Base-by-base conservation (phyloP, 2,113 vertebrate genomes). In the Hemicordylus capensis region DNA sequence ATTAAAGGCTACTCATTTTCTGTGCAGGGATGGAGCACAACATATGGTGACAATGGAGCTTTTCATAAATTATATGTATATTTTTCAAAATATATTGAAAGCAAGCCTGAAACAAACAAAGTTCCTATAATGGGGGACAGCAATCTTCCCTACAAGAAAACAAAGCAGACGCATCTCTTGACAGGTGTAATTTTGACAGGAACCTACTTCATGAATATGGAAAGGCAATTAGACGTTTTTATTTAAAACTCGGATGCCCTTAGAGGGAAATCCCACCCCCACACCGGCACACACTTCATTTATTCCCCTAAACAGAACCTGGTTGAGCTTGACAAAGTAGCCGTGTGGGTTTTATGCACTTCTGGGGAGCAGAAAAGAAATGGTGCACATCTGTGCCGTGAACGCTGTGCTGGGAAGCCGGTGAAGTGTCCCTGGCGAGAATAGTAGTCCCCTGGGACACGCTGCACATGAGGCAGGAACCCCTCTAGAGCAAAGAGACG, bases 81-180 rank as follows among this genome's bases (percentile, higher is more conserved):
- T 0, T 79, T 87, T 83, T 67, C 42, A n/a, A 76, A 67, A 67
- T 84, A 4, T 72, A 59, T 75, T 69, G 26, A 11, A n/a, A 76
- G 54, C 42, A 3, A 72, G 7, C n/a, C 51, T 70, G 66, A 34
- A 88, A 75, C 76, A 28, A 63, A 0, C 4, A 0, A 0, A 48
- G 31, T 85, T 59, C 72, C 77, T 72, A 59, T 51, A 76, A 89
- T 78, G 84, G 87, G 72, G 86, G 85, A 69, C 63, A 66, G 70
- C 79, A 91, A 85, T 84, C 83, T 89, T 83, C 80, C 85, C 76
- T 85, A 75, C 80, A 73, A 79, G 74, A 81, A 89, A 74, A 85
- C 85, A 85, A 89, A 80, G 66, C 0, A 0, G 70, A 66, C 70
- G 39, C 81, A 82, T 76, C 70, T 70, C 84, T 56, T 69, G 31